Conservation (phyloP, 2,888 invertebrate species). For the Liopterus haemorrhoidalis region DNA sequence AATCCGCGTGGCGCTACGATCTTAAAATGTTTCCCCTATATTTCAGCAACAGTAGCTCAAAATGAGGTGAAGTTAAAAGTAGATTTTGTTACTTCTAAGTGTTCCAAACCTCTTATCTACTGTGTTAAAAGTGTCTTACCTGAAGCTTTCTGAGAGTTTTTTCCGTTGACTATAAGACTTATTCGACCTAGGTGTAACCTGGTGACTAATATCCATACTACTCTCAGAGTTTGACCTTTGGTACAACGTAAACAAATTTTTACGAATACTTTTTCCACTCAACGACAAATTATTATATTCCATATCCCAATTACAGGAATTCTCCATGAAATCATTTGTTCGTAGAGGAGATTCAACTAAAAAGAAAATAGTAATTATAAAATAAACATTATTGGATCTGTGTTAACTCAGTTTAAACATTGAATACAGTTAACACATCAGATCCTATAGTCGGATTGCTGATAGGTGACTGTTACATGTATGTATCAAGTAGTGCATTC, state of each 20-base stretch:
- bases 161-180: slow-evolving; percentile 42
- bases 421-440: too few relatives aligned
- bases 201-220: slow-evolving; percentile 41
- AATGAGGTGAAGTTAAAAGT: too few relatives aligned
- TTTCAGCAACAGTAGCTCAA: slow-evolving; percentile 21
- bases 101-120: too few relatives aligned
- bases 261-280: background rate
- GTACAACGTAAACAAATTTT: slow-evolving; percentile 28
- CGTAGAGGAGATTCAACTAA: slow-evolving; percentile 22
- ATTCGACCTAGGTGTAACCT: slow-evolving; percentile 42
- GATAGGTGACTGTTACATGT: too few relatives aligned
- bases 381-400: background rate
- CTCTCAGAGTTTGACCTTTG: slow-evolving; percentile 27
- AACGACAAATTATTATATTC: slow-evolving; percentile 41
- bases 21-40: slow-evolving; percentile 29
- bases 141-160: slow-evolving; percentile 44
- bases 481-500: too few relatives aligned
- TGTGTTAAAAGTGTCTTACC: slow-evolving; percentile 33
- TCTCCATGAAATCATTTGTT: slow-evolving; percentile 32
- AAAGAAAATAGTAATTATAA: background rate
- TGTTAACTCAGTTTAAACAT: too few relatives aligned
- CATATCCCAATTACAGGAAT: slow-evolving; percentile 43
- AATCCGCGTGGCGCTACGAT: slow-evolving; percentile 7
- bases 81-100: too few relatives aligned
- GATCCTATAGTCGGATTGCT: too few relatives aligned